These are phyloP conservation scores for Eledone cirrhosa DNA, from an alignment of 2,888 invertebrate species.

Conservation along the genomic window DNA sequence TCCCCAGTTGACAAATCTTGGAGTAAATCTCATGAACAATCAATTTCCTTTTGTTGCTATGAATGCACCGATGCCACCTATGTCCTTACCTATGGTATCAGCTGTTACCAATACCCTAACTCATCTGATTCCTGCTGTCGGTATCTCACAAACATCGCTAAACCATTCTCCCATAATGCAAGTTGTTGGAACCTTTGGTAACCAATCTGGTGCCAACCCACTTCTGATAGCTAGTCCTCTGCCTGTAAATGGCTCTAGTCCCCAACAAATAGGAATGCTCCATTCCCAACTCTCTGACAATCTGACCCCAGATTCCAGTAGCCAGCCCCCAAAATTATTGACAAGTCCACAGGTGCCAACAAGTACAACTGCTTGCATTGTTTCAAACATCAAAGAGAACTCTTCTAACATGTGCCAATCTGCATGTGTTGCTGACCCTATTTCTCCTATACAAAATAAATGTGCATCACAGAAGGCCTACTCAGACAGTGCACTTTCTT, in stretches of 20 bases:
- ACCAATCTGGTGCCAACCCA: constrained; percentile 12
- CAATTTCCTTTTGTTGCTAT: constrained; percentile 44
- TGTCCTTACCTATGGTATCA: constrained; percentile 57
- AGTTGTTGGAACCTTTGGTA: constrained; percentile 37
- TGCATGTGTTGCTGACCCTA: background rate
- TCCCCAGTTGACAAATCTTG: constrained; percentile 21
- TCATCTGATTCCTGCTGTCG: constrained; percentile 60
- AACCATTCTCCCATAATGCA: constrained; percentile 36
- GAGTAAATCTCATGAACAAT: constrained; percentile 40
- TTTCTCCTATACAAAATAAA: constrained; percentile 16
- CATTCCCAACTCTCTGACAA: constrained; percentile 16
- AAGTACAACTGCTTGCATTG: constrained; percentile 11
- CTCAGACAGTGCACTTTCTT: background rate
- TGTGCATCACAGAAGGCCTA: background rate
- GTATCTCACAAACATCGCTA: constrained; percentile 32
- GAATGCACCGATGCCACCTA: constrained; percentile 57
- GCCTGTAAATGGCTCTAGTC: constrained; percentile 10
- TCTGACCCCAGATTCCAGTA: background rate
- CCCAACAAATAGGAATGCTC: constrained; percentile 21
- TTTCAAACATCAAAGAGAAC: background rate
- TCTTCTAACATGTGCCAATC: background rate
- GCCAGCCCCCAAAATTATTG: background rate
- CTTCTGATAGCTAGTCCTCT: constrained; percentile 6
- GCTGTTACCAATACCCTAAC: constrained; percentile 59
- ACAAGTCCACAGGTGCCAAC: constrained; percentile 12